phyloP scores from a whole-genome alignment of 2,888 invertebrate genomes.

The Drosophila paranaensis region DNA sequence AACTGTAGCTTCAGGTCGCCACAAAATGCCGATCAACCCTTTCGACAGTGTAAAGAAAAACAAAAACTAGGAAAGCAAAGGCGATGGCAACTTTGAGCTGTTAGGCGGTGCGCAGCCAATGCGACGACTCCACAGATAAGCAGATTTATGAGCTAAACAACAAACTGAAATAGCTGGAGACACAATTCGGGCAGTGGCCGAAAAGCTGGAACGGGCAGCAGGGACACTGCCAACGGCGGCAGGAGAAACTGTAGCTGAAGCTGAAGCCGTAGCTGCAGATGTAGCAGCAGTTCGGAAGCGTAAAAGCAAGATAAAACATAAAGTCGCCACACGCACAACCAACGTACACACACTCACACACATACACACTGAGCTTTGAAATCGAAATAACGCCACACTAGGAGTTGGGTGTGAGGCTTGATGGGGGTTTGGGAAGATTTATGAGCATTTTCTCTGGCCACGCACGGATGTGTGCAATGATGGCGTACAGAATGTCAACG shows the following conservation, averaged over 20 bases:
- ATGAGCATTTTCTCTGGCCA: conserved; percentile 66
- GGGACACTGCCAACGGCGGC: conserved; percentile 30
- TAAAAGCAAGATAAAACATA: conserved; percentile 78
- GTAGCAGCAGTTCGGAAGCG: conserved; percentile 65
- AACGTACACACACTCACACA: conserved; percentile 21
- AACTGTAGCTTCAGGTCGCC: too few species aligned
- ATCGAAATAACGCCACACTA: conserved; percentile 55
- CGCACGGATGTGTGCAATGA: conserved; percentile 46
- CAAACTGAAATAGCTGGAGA: conserved; percentile 76
- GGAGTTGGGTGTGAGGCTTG: conserved; percentile 14
- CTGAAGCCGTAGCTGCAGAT: conserved; percentile 33
- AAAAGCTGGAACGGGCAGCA: conserved; percentile 18
- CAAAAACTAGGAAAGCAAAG: conserved; percentile 16
- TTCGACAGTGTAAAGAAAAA: conserved; percentile 38
- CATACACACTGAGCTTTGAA: conserved; percentile 34
- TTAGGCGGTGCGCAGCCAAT: conserved; percentile 58
- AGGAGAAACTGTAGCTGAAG: conserved; percentile 34
- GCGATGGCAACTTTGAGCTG: conserved; percentile 46
- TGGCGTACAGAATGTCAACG: conserved; percentile 57
- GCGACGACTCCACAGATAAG: conserved; percentile 71
- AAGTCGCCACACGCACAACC: conserved; percentile 56
- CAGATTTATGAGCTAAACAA: conserved; percentile 80
- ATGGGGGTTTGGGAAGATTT: conserved; percentile 58
- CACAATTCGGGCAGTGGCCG: conserved; percentile 51
- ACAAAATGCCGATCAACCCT: neutral